Evolutionary conservation across 1,140 invertebrate genomes (phyloP), one percentile per base, ranked within the genome.

Genomic region (Orchesella cincta): DNA sequence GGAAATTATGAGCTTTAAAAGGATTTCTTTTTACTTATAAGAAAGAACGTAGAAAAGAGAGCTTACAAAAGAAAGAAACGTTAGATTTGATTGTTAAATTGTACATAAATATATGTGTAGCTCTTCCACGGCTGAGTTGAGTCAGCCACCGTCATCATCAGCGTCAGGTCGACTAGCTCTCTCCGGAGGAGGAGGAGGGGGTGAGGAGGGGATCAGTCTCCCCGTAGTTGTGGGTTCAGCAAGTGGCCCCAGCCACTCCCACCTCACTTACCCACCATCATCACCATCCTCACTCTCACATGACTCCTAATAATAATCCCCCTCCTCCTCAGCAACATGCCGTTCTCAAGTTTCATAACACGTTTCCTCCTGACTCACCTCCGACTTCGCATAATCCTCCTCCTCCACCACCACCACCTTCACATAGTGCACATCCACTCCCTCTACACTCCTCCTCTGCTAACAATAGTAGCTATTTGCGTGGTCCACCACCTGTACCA

Each of bases 311-410:
- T n/a, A n/a, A n/a, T n/a, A n/a, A n/a, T n/a, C n/a, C n/a, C n/a
- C 34, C 71, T 51, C 67, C 34, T 29, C 67, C 67, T 12, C 67
- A 14, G 46, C 35, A 36, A 23, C 71, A 73, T 26, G 18, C 39
- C 33, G 77, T 82, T 64, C 89, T 94, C 82, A 94, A 94, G 86
- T 95, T 95, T 85, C 93, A 95, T 88, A 94, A 95, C 86, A 93
- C 94, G 84, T 95, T 95, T 87, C 93, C 93, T 81, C 93, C 93
- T 75, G 93, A 95, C 31, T 82, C 81, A 46, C 81, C 81, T 73
- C 80, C 81, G 20, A 64, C 79, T 26, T 20, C 76, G 16, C 29
- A 14, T 46, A 3, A 73, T 26, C 34, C 36, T 28, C 39, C 5
- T 71, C 34, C 36, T 23, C 71, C 23, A 14, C 34, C 34, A 14